Percentiles rank a stretch among this genome's conserved stretches.
Conservation (phyloP, 1,140 invertebrate genomes). For the Lasioglossum albipes region DNA sequence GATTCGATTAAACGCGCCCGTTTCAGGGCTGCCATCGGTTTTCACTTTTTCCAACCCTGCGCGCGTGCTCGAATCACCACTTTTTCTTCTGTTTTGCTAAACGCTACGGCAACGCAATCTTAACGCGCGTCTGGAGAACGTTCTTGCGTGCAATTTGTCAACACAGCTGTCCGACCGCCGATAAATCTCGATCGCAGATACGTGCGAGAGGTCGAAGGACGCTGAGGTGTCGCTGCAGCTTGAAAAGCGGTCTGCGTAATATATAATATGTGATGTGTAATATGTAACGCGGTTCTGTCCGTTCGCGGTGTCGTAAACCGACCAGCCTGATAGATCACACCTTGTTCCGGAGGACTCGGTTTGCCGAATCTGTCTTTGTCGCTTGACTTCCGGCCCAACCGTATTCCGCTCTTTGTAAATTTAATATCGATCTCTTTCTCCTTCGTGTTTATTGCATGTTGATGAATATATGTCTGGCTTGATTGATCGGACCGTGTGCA, state of each 20-base stretch:
- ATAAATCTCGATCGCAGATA: slow-evolving; percentile 19
- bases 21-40: slow-evolving; percentile 7
- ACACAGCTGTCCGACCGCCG: background rate
- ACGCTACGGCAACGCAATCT: background rate
- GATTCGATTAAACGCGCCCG: slow-evolving; percentile 39
- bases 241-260: no score
- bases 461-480: no score
- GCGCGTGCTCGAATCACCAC: background rate
- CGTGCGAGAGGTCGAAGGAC: background rate
- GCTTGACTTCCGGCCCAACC: no score
- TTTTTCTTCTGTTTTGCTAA: background rate
- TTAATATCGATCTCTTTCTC: no score
- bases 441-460: no score
- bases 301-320: background rate
- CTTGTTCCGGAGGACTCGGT: background rate
- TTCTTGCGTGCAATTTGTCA: slow-evolving; percentile 15
- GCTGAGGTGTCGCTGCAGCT: background rate
- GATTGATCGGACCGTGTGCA: no score
- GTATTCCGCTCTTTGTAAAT: no score
- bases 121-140: background rate
- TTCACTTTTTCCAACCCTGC: background rate
- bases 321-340: background rate
- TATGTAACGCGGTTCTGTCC: background rate
- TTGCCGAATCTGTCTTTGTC: no score
- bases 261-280: background rate